A percentile compares a stretch with the other conserved stretches of the same genome.
Evolutionary conservation across 2,113 vertebrate genomes (phyloP).

Genomic region (Protobothrops mucrosquamatus): DNA sequence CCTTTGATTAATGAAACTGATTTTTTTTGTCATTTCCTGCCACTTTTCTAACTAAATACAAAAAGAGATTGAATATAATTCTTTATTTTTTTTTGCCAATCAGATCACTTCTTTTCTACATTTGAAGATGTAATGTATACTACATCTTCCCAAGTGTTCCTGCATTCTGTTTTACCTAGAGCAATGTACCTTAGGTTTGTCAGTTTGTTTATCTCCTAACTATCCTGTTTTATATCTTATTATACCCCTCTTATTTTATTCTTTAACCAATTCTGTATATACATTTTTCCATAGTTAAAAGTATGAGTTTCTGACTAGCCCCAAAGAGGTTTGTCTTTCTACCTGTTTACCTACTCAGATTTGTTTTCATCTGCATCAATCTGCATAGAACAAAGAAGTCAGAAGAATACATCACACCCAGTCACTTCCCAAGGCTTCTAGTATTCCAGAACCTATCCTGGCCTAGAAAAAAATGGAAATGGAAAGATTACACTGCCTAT

Average conservation of each 20-base stretch:
- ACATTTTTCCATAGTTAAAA: neutral
- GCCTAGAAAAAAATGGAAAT: neutral
- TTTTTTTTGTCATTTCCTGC: neutral
- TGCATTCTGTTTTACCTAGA: neutral
- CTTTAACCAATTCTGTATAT: neutral
- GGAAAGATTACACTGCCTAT: neutral
- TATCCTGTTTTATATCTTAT: neutral
- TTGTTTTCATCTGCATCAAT: neutral
- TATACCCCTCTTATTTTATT: neutral
- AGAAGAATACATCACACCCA: neutral
- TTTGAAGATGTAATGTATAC: neutral
- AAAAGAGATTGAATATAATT: neutral
- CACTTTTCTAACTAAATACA: neutral
- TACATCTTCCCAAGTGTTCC: neutral
- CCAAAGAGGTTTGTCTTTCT: neutral
- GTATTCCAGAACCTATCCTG: neutral
- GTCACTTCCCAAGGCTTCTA: neutral
- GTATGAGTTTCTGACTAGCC: neutral
- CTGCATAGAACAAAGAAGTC: neutral
- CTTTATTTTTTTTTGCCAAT: neutral
- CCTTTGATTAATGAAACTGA: neutral
- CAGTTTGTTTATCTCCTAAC: neutral
- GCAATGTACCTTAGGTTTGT: neutral
- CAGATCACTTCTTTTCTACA: neutral
- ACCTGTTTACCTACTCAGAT: neutral